Evolutionary conservation across 2,888 invertebrate genomes (phyloP).

Genomic region (Cyrtodaria siliqua): DNA sequence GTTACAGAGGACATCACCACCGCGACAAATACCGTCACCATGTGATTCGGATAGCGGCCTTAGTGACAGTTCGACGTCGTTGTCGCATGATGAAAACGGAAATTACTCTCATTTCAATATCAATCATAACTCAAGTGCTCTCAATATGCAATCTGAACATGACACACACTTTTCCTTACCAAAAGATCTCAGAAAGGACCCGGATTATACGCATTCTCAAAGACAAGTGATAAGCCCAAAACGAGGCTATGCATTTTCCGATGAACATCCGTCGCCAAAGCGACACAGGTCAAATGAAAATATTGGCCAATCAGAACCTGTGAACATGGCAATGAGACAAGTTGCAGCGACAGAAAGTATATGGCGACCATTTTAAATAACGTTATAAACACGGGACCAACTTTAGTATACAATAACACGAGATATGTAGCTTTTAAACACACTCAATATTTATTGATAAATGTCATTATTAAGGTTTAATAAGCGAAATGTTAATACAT

Average conservation of each 20-base stretch:
- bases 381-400: too few relatives aligned
- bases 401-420: too few relatives aligned
- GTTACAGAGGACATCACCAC: constrained; percentile 28
- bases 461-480: too few relatives aligned
- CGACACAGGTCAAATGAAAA: neutral
- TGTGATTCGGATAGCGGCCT: constrained; percentile 63
- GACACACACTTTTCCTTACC: constrained; percentile 8
- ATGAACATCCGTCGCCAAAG: neutral
- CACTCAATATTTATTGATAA: too few relatives aligned
- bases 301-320: neutral
- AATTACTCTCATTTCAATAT: constrained; percentile 59
- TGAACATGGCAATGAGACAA: constrained; percentile 6
- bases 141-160: constrained; percentile 21
- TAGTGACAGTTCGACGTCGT: constrained; percentile 57
- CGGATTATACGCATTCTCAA: constrained; percentile 2
- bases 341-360: constrained; percentile 29
- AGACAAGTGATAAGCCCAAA: neutral
- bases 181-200: neutral
- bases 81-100: constrained; percentile 62
- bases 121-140: constrained; percentile 25
- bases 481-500: too few relatives aligned
- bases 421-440: too few relatives aligned
- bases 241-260: neutral
- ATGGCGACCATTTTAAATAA: constrained; percentile 55
- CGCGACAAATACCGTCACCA: constrained; percentile 51